phyloP scores from a whole-genome alignment of 2,797 vertebrate genomes.

The Agapornis canus region DNA sequence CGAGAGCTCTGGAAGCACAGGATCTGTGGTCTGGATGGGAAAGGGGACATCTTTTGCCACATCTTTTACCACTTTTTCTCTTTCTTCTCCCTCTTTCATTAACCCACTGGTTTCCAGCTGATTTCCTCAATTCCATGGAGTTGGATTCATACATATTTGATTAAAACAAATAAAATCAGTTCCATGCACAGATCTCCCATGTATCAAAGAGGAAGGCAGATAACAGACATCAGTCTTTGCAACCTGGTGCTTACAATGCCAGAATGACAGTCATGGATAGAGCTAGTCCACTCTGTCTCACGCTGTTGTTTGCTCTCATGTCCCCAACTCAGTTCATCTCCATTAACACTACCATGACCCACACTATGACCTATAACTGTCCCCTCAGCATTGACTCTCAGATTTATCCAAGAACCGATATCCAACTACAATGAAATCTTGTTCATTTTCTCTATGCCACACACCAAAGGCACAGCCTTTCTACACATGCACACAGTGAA shows the following conservation, averaged over 20 bases:
- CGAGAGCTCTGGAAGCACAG: not conserved
- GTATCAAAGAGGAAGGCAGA: not conserved
- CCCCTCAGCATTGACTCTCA: not conserved
- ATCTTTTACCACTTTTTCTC: not conserved
- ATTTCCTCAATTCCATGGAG: not conserved
- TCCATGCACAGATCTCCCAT: rapidly evolving
- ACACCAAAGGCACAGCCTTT: not conserved
- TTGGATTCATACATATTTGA: not conserved
- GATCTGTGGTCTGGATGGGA: not conserved
- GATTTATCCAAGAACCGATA: not conserved
- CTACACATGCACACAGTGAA: not conserved
- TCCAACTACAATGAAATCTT: not conserved
- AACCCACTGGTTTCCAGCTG: not conserved
- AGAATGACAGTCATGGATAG: not conserved
- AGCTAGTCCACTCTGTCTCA: not conserved
- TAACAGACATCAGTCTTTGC: not conserved
- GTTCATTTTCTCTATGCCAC: rapidly evolving
- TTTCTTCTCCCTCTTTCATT: not conserved
- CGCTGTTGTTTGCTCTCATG: rapidly evolving
- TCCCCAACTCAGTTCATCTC: not conserved
- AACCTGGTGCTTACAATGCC: not conserved
- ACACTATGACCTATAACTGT: not conserved
- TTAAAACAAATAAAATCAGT: not conserved
- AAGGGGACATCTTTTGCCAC: rapidly evolving
- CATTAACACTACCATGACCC: not conserved